Base-by-base conservation (phyloP, 2,113 vertebrate genomes). In the Perccottus glenii region DNA sequence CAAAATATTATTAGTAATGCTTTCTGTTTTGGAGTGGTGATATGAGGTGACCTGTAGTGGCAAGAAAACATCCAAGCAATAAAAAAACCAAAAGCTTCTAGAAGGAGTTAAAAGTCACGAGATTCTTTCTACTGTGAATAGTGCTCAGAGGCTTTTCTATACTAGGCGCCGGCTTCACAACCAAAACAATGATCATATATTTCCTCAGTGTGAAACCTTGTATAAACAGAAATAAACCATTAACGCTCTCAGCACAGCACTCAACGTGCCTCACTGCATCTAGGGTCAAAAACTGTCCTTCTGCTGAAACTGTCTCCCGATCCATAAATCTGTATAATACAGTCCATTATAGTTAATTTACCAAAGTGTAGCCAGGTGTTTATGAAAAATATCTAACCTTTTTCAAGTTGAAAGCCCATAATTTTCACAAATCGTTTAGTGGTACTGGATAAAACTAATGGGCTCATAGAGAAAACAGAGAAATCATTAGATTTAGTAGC, bases 111-210 rank as follows among this genome's bases (percentile, higher is more conserved):
- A 38, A 55, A 55, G 52, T 36, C 11, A 36, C 36, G 8, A 14
- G 14, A 36, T 55, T 36, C 38, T 46, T 55, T n/a, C 14, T 12
- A 33, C 52, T 36, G 33, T 53, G 35, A 60, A 11, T 36, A 10
- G 33, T 48, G 38, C 52, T 40, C 64, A 27, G 19, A 50, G 42
- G 40, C 11, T n/a, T 32, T 11, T 33, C 42, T 52, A 35, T 55
- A 36, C 33, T 36, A 36, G 32, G 32, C 11, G 33, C 52, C 52
- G 9, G 8, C 1, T 8, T 40, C 38, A 27, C 38, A 8, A 55
- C 36, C 52, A 55, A 55, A 55, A 55, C 52, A 55, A 55, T 8
- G 52, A 55, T 11, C 5, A 14, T 7, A n/a, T 52, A 11, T 36
- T 35, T 33, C 52, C 33, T 55, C 52, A n/a, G 32, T 55, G 52